Percentiles rank a stretch among this genome's conserved stretches.
Conservation (phyloP, 2,113 vertebrate species). For the Hydrolagus affinis region DNA sequence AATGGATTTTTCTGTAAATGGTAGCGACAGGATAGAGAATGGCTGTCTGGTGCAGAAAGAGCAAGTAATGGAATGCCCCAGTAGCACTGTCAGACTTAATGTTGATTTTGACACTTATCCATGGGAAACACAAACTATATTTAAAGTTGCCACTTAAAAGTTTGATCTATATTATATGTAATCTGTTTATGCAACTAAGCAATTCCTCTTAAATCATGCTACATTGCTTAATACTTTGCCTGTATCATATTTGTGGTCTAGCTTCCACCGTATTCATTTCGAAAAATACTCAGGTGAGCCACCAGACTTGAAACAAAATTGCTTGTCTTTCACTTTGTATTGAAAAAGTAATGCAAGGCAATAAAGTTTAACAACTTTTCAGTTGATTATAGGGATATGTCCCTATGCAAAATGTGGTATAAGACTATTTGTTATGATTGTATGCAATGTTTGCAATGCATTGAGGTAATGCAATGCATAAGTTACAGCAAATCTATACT, state of each 20-base stretch:
- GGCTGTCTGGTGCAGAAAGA: conserved; percentile 39
- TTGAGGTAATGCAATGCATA: too few relatives aligned
- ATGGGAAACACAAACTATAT: neutral
- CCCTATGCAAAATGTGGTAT: too few relatives aligned
- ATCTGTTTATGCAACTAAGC: neutral
- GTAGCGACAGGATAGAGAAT: conserved; percentile 44
- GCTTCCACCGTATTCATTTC: neutral
- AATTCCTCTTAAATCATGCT: neutral
- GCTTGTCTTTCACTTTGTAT: too few relatives aligned
- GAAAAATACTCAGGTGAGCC: neutral
- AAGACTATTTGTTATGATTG: too few relatives aligned
- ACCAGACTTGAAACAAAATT: too few relatives aligned
- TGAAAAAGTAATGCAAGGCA: too few relatives aligned
- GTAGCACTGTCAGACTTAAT: conserved; percentile 27
- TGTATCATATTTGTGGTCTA: neutral
- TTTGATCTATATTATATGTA: neutral
- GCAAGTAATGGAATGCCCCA: conserved; percentile 20
- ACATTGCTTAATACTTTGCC: neutral
- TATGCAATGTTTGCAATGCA: too few relatives aligned
- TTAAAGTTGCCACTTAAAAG: neutral
- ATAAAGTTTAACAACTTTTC: too few relatives aligned
- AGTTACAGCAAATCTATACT: too few relatives aligned
- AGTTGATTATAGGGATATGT: too few relatives aligned
- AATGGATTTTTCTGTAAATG: conserved; percentile 49
- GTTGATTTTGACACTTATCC: conserved; percentile 27